Base-by-base conservation (phyloP, 2,888 invertebrate genomes). In the Scaptomyza reducta region DNA sequence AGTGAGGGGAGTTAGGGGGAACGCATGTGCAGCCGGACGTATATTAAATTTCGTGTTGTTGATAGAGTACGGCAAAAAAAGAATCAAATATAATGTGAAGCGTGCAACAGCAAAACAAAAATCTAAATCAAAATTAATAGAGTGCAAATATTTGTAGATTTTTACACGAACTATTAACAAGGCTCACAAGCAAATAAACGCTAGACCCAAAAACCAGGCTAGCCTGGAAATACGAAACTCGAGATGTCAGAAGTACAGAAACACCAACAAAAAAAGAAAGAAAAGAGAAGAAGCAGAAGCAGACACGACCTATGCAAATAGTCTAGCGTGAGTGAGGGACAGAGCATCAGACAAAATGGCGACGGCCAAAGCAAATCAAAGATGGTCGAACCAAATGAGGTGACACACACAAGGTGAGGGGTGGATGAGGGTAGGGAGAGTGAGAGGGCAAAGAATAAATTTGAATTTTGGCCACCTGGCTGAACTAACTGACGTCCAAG, bases 111-210 rank as follows among this genome's bases (percentile, higher is more conserved):
- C 79, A 77, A 76, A 81, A 70, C 70, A 51, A 59, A 60, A 63
- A 70, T 59, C 16, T 53, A 73, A 79, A 83, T 67, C 74, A 78
- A 83, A 89, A 89, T 90, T 88, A 88, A 90, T 89, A 90, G 84
- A 79, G 77, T 82, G 84, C 85, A 90, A 91, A 91, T 91, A 91
- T 91, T 91, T 91, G 88, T 88, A 90, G 85, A 89, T 90, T 91
- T 91, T 90, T 91, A 90, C 90, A 91, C 87, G 90, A 89, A 90
- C 90, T 91, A 90, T 90, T 90, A 91, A 85, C 84, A 74, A 75
- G 77, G 72, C 72, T 68, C 84, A 87, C 61, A 68, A 18, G 22
- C 35, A 35, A 5, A 44, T 47, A n/a, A n/a, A n/a, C n/a, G n/a
- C n/a, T n/a, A n/a, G n/a, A 51, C 31, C 49, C 55, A 29, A 45